Conservation (phyloP, 2,797 vertebrate species). For the Carcharodon carcharias region DNA sequence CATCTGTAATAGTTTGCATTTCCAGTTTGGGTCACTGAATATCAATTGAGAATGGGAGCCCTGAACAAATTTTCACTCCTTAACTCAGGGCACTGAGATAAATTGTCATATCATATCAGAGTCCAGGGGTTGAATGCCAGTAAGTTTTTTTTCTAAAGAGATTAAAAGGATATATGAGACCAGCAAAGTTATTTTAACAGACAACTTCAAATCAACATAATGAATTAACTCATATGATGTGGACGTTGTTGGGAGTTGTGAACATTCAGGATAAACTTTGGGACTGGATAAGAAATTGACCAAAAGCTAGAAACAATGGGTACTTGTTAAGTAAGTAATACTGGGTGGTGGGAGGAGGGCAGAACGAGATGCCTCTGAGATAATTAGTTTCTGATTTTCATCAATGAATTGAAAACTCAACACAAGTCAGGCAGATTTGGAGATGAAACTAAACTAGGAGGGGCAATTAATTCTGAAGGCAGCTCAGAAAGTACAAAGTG, state of each 20-base stretch:
- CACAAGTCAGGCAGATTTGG: not conserved
- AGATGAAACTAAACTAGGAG: no score
- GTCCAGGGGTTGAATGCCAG: not conserved
- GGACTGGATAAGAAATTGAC: no score
- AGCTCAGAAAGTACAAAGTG: no score
- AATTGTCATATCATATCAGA: not conserved
- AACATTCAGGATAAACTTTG: no score
- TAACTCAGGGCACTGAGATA: not conserved
- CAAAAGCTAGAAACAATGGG: no score
- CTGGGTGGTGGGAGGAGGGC: not conserved
- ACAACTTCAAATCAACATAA: not conserved
- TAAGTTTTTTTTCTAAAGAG: not conserved
- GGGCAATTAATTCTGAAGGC: no score
- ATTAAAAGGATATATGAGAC: not conserved
- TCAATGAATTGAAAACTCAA: not conserved
- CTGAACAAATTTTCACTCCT: not conserved
- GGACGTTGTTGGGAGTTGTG: no score
- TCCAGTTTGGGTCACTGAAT: not conserved
- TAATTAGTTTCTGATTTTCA: not conserved
- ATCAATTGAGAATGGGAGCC: not conserved
- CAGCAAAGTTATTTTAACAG: not conserved
- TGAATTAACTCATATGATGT: not conserved
- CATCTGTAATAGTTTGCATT: not conserved
- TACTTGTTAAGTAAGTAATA: not conserved
- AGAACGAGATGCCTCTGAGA: not conserved